Evolutionary conservation across 2,113 vertebrate species (phyloP).

Genomic region (Theristicus caerulescens): DNA sequence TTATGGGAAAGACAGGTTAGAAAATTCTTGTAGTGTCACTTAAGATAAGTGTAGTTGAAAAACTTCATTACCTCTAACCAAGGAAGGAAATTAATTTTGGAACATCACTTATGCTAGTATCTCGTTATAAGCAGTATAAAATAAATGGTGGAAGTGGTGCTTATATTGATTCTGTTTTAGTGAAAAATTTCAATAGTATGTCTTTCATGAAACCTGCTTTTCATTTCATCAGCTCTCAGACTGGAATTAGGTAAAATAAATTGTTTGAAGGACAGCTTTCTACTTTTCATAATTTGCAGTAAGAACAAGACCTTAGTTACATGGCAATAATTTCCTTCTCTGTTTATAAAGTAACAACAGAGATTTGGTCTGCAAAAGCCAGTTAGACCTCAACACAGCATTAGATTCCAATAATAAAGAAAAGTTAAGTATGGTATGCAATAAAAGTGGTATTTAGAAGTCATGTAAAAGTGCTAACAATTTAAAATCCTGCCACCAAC

Average conservation of each 20-base stretch:
- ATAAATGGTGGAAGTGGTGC: neutral
- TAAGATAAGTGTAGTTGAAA: neutral
- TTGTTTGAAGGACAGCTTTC: neutral
- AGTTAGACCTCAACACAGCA: neutral
- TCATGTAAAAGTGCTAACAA: neutral
- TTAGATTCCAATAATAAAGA: neutral
- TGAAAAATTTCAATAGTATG: neutral
- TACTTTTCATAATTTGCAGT: neutral
- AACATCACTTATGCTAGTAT: neutral
- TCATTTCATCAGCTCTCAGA: neutral
- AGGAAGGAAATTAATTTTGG: neutral
- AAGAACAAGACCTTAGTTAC: neutral
- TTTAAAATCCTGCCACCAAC: neutral
- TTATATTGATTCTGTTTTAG: neutral
- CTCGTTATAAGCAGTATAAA: neutral
- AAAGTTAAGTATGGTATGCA: neutral
- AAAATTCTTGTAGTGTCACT: neutral
- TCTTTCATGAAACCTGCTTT: neutral
- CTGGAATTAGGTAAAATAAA: neutral
- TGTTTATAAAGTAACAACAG: neutral
- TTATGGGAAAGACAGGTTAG: slow-evolving; percentile 95
- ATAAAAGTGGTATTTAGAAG: neutral
- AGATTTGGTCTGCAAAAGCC: neutral
- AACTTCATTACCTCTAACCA: neutral
- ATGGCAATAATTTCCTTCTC: neutral